Evolutionary conservation across 2,888 invertebrate genomes (phyloP).

Genomic region (Zaprionus obscuricornis): DNA sequence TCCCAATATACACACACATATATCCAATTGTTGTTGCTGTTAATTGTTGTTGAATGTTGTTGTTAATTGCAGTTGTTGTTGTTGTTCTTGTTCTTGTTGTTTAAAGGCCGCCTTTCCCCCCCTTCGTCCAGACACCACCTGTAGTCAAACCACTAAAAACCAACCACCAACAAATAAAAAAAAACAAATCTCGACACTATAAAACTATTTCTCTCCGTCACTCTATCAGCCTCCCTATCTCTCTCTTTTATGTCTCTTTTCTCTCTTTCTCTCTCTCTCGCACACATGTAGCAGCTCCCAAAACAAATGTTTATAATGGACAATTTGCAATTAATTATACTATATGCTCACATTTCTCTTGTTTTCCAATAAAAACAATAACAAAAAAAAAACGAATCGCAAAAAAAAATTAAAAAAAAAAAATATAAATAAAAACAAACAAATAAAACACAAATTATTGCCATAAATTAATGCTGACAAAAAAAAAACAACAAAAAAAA

Average conservation of each 20-base stretch:
- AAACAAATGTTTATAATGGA: slow-evolving; percentile 41
- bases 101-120: slow-evolving; percentile 42
- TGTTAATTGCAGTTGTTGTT: slow-evolving; percentile 64
- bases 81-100: too few relatives aligned
- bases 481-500: slow-evolving; percentile 15
- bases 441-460: too few relatives aligned
- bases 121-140: slow-evolving; percentile 40
- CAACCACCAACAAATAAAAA: slow-evolving; percentile 34
- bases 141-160: slow-evolving; percentile 55
- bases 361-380: slow-evolving; percentile 31
- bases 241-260: slow-evolving; percentile 30
- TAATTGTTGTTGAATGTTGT: slow-evolving; percentile 57
- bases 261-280: slow-evolving; percentile 30
- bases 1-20: too few relatives aligned
- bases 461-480: slow-evolving; percentile 25
- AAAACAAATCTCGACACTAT: slow-evolving; percentile 37
- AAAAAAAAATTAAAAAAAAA: slow-evolving; percentile 10
- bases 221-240: slow-evolving; percentile 26
- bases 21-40: slow-evolving; percentile 46
- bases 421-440: slow-evolving; percentile 19
- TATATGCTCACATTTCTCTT: slow-evolving; percentile 66
- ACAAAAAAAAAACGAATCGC: slow-evolving; percentile 27
- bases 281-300: slow-evolving; percentile 22
- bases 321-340: slow-evolving; percentile 55
- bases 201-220: slow-evolving; percentile 23